phyloP scores from a whole-genome alignment of 2,888 invertebrate species.

The Pasiphila rectangulata region DNA sequence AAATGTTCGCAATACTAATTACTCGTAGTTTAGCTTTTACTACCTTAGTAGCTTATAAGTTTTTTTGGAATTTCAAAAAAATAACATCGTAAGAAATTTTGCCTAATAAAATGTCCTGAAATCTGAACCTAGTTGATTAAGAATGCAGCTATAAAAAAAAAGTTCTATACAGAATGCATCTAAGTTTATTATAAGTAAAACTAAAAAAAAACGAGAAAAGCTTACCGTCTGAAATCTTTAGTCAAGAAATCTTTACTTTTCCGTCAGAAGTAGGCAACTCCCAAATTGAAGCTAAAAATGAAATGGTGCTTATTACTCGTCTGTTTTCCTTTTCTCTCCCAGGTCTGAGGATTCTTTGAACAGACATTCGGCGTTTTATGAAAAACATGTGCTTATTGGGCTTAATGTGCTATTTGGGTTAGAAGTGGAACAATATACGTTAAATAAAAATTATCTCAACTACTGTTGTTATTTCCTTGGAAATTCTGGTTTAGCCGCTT shows the following conservation, averaged over 20 bases:
- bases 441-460: slow-evolving; percentile 5
- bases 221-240: neutral
- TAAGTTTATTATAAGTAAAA: neutral
- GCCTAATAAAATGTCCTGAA: no score
- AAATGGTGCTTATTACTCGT: slow-evolving; percentile 40
- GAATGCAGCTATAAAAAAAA: no score
- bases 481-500: no score
- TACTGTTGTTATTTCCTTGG: neutral
- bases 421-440: slow-evolving; percentile 3
- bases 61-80: no score
- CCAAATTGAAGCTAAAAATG: slow-evolving; percentile 46
- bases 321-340: slow-evolving; percentile 33
- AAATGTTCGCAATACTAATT: no score
- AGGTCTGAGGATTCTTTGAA: slow-evolving; percentile 16
- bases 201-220: neutral
- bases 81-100: no score
- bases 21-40: no score
- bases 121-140: no score
- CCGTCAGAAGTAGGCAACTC: slow-evolving; percentile 31
- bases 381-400: slow-evolving; percentile 13
- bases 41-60: no score
- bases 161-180: neutral
- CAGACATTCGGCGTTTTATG: slow-evolving; percentile 18
- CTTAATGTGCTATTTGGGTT: slow-evolving; percentile 3
- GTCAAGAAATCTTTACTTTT: slow-evolving; percentile 18